Base-by-base conservation (phyloP, 1,140 invertebrate genomes). In the Diachasmimorpha longicaudata region DNA sequence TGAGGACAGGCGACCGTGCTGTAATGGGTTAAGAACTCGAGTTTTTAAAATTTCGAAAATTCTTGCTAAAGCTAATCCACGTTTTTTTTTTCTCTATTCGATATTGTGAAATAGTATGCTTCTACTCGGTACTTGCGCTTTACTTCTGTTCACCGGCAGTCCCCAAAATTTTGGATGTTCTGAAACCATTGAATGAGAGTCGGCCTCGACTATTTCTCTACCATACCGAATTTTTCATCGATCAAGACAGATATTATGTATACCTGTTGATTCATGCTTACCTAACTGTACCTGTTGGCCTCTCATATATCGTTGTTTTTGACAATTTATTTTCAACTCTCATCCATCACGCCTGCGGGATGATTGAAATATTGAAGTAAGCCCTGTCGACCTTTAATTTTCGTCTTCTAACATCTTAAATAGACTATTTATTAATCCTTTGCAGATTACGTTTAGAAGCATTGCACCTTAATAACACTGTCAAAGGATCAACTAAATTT, bases 161-260 rank as follows among this genome's bases (percentile, higher is more conserved):
- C 1, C 72, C 72, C 14, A 67, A 39, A 42, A 25, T 78, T 19
- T 10, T 75, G 19, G 77, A 78, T 55, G 4, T 74, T 4, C 37
- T 78, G 5, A 21, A 44, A 42, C 72, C 72, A 4, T 44, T 78
- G 10, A 78, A 78, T 63, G 69, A 67, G 55, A 71, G 72, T 6
- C 31, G 72, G 11, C 68, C 68, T 11, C 25, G 13, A 10, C 3
- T 78, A 42, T 55, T 44, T 55, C 44, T 58, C 13, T 46, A 71
- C 23, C 68, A 74, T 42, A 37, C 70, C 5, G 70, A 72, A 55
- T 78, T 75, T 36, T 74, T 74, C 16, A 42, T 78, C 16, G 70
- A 75, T 72, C 16, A 52, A 44, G 21, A 78, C 11, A 52, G 72
- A 72, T 75, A 78, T 68, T 78, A 78, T n/a, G n/a, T 75, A 10